phyloP scores from a whole-genome alignment of 2,888 invertebrate genomes.

The Schrankia costaestrigalis region DNA sequence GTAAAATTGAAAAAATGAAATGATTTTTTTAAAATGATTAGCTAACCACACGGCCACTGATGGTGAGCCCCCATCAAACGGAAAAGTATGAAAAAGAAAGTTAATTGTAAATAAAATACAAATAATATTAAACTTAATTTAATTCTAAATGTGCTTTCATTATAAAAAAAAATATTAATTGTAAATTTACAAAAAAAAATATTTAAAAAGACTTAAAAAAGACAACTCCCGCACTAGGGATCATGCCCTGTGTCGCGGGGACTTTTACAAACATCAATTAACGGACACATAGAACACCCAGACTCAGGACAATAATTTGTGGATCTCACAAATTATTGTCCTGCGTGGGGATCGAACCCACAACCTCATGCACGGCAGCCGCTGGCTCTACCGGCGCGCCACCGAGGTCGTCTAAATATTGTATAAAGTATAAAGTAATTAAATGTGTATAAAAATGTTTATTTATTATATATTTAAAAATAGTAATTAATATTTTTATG shows the following conservation, averaged over 20 bases:
- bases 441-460: conserved; percentile 34
- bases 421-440: too few species aligned
- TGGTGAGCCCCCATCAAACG: conserved; percentile 76
- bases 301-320: too few species aligned
- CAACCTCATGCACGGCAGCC: too few species aligned
- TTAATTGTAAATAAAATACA: conserved; percentile 30
- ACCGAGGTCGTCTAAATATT: too few species aligned
- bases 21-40: conserved; percentile 45
- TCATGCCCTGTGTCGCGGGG: too few species aligned
- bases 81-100: conserved; percentile 52
- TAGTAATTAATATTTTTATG: conserved; percentile 37
- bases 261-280: too few species aligned
- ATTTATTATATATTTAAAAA: conserved; percentile 26
- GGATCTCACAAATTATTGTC: too few species aligned
- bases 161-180: conserved; percentile 24
- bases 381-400: too few species aligned
- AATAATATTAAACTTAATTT: conserved; percentile 12
- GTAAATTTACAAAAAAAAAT: conserved; percentile 31
- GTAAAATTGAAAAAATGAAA: conserved; percentile 3
- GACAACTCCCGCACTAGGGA: too few species aligned
- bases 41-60: conserved; percentile 54
- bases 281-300: too few species aligned
- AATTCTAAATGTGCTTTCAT: conserved; percentile 30
- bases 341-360: too few species aligned
- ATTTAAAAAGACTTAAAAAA: conserved; percentile 20